phyloP scores from a whole-genome alignment of 2,888 invertebrate species.

The Brenthis ino region DNA sequence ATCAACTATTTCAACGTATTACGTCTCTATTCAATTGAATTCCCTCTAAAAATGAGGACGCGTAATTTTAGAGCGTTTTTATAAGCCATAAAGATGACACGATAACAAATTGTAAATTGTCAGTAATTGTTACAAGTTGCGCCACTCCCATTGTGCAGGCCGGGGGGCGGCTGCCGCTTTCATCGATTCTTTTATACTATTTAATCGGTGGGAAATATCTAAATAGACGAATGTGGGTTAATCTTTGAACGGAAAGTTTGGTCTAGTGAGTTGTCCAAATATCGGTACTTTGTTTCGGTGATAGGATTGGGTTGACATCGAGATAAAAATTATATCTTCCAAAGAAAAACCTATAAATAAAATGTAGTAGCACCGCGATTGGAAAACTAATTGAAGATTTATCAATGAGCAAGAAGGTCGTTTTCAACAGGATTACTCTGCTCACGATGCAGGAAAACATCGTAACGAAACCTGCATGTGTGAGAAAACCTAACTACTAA shows the following conservation, averaged over 20 bases:
- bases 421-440: too few relatives aligned
- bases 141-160: conserved; percentile 57
- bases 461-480: too few relatives aligned
- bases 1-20: conserved; percentile 19
- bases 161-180: conserved; percentile 51
- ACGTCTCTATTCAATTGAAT: conserved; percentile 27
- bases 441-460: too few relatives aligned
- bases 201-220: conserved; percentile 56
- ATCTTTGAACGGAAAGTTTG: conserved; percentile 51
- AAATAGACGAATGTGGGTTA: conserved; percentile 42
- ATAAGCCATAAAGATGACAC: conserved; percentile 48
- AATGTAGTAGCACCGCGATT: too few relatives aligned
- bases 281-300: conserved; percentile 17
- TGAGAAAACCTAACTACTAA: too few relatives aligned
- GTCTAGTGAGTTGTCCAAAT: conserved; percentile 25
- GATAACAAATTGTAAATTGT: conserved; percentile 54
- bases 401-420: too few relatives aligned
- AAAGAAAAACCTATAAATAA: too few relatives aligned
- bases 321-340: too few relatives aligned
- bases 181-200: conserved; percentile 38
- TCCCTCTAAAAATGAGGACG: conserved; percentile 46
- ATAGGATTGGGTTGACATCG: not conserved
- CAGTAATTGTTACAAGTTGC: conserved; percentile 62
- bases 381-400: too few relatives aligned
- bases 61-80: conserved; percentile 54